Percentiles rank a stretch among this genome's conserved stretches.
These are phyloP conservation scores for Nephila pilipes DNA, from an alignment of 1,140 invertebrate species.

Conservation along the genomic window DNA sequence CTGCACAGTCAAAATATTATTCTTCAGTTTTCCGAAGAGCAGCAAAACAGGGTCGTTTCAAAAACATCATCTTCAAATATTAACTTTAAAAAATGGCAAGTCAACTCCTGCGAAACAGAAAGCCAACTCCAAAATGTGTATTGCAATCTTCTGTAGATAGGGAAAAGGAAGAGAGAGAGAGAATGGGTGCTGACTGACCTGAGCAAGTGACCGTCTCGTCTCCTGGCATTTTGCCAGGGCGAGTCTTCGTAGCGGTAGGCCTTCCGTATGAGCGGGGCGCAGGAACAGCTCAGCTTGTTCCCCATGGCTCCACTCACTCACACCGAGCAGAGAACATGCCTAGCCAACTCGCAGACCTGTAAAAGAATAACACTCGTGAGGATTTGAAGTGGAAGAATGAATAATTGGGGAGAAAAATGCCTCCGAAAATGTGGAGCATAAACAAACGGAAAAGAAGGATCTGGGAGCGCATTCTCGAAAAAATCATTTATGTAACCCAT, in stretches of 20 bases:
- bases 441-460: too few relatives aligned
- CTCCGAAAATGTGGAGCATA: too few relatives aligned
- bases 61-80: too few relatives aligned
- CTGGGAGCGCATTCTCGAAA: too few relatives aligned
- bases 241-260: constrained; percentile 96
- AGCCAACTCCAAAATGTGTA: too few relatives aligned
- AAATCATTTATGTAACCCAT: too few relatives aligned
- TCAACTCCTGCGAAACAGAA: too few relatives aligned
- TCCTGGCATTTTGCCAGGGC: constrained; percentile 92
- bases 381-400: background rate
- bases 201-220: constrained; percentile 93
- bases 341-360: constrained; percentile 16
- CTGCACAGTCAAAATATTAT: too few relatives aligned
- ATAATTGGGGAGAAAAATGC: too few relatives aligned
- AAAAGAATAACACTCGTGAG: background rate
- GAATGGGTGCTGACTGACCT: constrained; percentile 85
- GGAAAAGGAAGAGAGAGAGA: background rate
- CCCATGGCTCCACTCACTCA: constrained; percentile 86
- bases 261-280: constrained; percentile 95
- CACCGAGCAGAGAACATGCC: constrained; percentile 33
- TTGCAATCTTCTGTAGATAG: background rate
- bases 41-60: too few relatives aligned
- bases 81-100: too few relatives aligned
- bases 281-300: constrained; percentile 96
- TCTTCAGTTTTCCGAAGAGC: too few relatives aligned